Evolutionary conservation across 2,797 vertebrate species (phyloP), one percentile per base, ranked within the genome.

Genomic region (Microcaecilia unicolor): DNA sequence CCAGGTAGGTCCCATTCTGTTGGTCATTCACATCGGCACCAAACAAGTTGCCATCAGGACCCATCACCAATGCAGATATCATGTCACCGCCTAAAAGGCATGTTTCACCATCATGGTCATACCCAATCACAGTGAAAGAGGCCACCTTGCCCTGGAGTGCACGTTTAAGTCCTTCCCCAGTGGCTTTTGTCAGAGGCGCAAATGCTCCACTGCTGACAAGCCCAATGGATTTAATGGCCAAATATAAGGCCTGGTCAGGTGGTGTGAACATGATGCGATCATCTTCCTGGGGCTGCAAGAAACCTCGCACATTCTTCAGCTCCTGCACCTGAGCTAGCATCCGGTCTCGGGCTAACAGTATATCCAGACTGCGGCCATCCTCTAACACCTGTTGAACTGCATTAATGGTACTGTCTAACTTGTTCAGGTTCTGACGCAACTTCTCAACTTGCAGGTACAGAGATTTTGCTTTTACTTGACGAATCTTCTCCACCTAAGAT

Each of bases 381-480:
- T 98, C 93, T 52, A 98, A 77, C 36, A 97, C 93, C 76, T 98
- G 93, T 57, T 93, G 90, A 10, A 97, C 93, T 0, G 91, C 90
- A 8, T 89, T 90, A 4, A 99, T 93, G 41, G 95, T 97, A 77
- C 87, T 95, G 59, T 98, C 96, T 35, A 99, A 55, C 64, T 97
- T 97, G 59, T 83, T 93, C 7, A 98, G 83, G 73, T 89, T 93
- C 70, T 97, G 95, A 41, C 96, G 91, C 28, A 99, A 79, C 57
- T 97, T 97, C 52, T 99, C 96, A 41, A 98, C 92, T 72, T 99
- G 96, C 63, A 98, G 81, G 71, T 98, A 98, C 25, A 99, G 80
- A 4, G 95, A 97, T 76, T 99, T 98, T 44, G 92, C 92, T 72
- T 99, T 99, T 64, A 99, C 83, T 70, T 99, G 93, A 26, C 94